Conservation (phyloP, 2,113 vertebrate genomes). For the Urocitellus parryii region DNA sequence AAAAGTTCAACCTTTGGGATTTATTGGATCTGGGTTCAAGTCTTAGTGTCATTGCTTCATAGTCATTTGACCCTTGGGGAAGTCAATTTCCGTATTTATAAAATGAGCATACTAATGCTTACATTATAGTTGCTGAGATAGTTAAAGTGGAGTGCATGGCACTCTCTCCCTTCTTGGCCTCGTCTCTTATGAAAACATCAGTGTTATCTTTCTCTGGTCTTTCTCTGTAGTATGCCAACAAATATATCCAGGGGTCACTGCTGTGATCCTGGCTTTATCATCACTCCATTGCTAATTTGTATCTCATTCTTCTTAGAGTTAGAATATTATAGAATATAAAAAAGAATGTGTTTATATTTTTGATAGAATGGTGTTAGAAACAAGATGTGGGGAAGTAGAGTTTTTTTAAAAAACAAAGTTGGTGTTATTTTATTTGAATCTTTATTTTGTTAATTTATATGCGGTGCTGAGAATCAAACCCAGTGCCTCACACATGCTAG, state of each 20-base stretch:
- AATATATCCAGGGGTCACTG: not conserved
- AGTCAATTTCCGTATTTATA: not conserved
- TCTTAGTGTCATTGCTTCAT: not conserved
- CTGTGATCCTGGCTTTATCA: not conserved
- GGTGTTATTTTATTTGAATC: too few species aligned
- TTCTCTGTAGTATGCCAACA: not conserved
- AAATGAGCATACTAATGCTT: not conserved
- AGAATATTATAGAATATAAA: not conserved
- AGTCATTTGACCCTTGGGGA: not conserved
- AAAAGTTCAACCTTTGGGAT: constrained; percentile 12
- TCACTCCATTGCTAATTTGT: not conserved
- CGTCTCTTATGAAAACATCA: not conserved
- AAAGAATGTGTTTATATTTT: not conserved
- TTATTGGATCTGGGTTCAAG: constrained; percentile 34
- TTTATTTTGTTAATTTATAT: too few species aligned
- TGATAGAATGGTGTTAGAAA: constrained; percentile 37
- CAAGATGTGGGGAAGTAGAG: not conserved
- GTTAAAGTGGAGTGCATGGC: not conserved
- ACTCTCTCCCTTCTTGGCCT: not conserved
- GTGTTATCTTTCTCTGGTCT: not conserved
- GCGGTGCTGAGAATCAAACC: too few species aligned
- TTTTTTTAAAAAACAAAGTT: too few species aligned
- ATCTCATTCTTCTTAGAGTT: constrained; percentile 53
- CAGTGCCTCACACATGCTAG: too few species aligned
- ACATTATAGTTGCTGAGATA: not conserved